A percentile compares a stretch with the other conserved stretches of the same genome.
These are phyloP conservation scores for Anastrepha obliqua DNA, from an alignment of 1,140 invertebrate genomes.

Conservation along the genomic window DNA sequence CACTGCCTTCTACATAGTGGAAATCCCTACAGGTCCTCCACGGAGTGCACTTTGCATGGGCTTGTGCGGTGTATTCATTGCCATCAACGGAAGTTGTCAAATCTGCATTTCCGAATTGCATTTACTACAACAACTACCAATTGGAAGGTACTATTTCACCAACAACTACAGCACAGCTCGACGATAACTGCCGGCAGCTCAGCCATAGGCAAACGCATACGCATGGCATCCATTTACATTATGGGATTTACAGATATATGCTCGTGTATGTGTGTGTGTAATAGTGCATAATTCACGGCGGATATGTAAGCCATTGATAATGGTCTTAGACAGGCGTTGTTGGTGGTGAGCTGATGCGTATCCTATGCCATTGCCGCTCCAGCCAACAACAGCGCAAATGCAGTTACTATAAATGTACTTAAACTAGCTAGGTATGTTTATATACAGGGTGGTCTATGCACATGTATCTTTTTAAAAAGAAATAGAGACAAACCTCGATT, in stretches of 20 bases:
- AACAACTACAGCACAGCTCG: neutral
- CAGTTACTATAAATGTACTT: neutral
- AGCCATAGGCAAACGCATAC: neutral
- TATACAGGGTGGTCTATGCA: too few relatives aligned
- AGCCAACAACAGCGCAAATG: neutral
- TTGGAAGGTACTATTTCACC: neutral
- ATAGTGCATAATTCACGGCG: neutral
- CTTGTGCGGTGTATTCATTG: neutral
- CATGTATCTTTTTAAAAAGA: too few relatives aligned
- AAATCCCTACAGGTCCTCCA: too few relatives aligned
- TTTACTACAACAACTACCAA: neutral
- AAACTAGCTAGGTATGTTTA: neutral
- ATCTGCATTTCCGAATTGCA: constrained; percentile 43
- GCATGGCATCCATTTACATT: too few relatives aligned
- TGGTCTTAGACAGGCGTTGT: neutral
- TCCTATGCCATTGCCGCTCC: too few relatives aligned
- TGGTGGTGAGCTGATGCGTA: too few relatives aligned
- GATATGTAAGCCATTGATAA: neutral
- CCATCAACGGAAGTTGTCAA: constrained; percentile 29
- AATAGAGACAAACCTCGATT: too few relatives aligned
- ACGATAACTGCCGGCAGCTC: constrained; percentile 8
- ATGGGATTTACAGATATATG: too few relatives aligned
- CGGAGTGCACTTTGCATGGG: too few relatives aligned
- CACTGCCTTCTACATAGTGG: too few relatives aligned
- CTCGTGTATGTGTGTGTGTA: too few relatives aligned